phyloP scores from a whole-genome alignment of 2,797 vertebrate genomes.

The Gymnoscopelus braueri region DNA sequence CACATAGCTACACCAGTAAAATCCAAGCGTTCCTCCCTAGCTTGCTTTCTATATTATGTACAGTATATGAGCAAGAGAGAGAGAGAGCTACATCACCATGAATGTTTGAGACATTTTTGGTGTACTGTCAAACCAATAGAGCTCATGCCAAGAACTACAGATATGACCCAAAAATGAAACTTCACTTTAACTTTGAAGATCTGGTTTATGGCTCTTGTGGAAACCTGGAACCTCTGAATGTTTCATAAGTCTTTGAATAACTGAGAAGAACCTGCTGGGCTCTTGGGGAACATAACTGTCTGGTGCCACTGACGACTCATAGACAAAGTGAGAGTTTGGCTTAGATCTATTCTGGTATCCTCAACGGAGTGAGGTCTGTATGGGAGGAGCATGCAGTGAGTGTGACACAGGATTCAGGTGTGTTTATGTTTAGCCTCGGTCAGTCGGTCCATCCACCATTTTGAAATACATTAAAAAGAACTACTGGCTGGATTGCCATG shows the following conservation, averaged over 20 bases:
- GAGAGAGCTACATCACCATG: not conserved
- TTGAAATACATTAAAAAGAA: too few relatives aligned
- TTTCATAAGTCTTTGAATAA: slow-evolving; percentile 4
- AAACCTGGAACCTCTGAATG: not conserved
- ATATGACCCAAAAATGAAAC: not conserved
- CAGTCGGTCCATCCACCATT: too few relatives aligned
- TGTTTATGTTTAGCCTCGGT: too few relatives aligned
- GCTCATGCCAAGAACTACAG: not conserved
- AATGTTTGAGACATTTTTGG: not conserved
- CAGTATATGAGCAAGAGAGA: not conserved
- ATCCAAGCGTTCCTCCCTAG: too few relatives aligned
- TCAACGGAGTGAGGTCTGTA: not conserved
- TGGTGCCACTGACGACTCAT: slow-evolving; percentile 20
- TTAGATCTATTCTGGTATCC: slow-evolving; percentile 3
- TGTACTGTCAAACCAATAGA: not conserved
- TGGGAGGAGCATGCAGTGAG: not conserved
- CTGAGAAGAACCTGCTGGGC: not conserved
- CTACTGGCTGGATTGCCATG: too few relatives aligned
- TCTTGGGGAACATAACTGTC: not conserved
- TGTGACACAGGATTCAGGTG: not conserved
- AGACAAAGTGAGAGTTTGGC: slow-evolving; percentile 32
- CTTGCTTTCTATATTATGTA: too few relatives aligned
- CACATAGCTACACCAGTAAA: too few relatives aligned
- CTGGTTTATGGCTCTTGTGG: not conserved
- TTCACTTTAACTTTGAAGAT: not conserved